Evolutionary conservation across 2,113 vertebrate species (phyloP).

Genomic region (Silurus glanis): DNA sequence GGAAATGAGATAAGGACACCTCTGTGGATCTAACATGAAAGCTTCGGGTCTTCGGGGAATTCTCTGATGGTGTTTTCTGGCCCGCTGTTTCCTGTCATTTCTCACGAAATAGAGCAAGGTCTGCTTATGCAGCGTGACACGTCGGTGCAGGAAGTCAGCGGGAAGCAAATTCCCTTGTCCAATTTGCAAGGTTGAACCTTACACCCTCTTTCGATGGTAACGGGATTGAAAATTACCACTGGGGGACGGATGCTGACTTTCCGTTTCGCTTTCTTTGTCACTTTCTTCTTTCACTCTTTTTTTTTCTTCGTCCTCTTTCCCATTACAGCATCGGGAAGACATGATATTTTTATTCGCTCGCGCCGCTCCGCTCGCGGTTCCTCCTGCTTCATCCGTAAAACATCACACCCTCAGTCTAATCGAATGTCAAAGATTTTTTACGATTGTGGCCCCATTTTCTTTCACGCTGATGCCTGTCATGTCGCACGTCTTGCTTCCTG

Average conservation of each 20-base stretch:
- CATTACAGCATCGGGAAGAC: neutral
- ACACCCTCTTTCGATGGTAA: slow-evolving; percentile 61
- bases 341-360: slow-evolving; percentile 14
- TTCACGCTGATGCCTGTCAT: neutral
- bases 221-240: slow-evolving; percentile 63
- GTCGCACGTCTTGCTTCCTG: neutral
- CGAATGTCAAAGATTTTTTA: slow-evolving; percentile 10
- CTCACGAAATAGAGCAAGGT: slow-evolving; percentile 62
- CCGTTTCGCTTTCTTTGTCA: slow-evolving; percentile 38
- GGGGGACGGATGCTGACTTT: slow-evolving; percentile 64
- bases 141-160: slow-evolving; percentile 69
- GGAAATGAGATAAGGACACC: neutral
- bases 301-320: neutral
- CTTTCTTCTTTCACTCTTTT: neutral
- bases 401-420: slow-evolving; percentile 3
- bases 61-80: slow-evolving; percentile 35
- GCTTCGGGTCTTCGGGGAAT: neutral
- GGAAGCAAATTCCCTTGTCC: slow-evolving; percentile 70
- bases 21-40: neutral
- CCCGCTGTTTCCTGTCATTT: slow-evolving; percentile 74
- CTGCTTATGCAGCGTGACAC: slow-evolving; percentile 66
- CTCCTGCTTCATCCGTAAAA: neutral
- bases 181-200: slow-evolving; percentile 75
- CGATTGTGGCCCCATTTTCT: neutral
- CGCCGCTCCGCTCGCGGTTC: neutral